A percentile compares a stretch with the other conserved stretches of the same genome.
These are phyloP conservation scores for Mungos mungo DNA, from an alignment of 2,113 vertebrate species.

Conservation along the genomic window DNA sequence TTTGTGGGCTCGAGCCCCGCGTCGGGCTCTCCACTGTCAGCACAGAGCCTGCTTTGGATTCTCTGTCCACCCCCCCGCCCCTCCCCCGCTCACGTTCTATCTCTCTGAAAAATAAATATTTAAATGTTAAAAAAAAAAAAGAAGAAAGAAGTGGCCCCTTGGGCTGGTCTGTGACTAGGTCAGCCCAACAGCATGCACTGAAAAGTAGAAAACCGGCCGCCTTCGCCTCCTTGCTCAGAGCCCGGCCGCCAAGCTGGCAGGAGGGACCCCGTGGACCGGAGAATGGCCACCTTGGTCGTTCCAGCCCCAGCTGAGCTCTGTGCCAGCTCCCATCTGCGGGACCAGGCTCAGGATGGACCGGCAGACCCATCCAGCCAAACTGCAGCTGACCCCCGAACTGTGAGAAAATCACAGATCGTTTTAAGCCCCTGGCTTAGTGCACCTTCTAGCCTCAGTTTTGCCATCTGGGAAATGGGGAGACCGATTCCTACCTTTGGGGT, in stretches of 20 bases:
- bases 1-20: no score
- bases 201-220: not conserved
- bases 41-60: no score
- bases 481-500: not conserved
- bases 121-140: no score
- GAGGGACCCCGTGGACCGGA: not conserved
- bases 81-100: no score
- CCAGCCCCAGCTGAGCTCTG: not conserved
- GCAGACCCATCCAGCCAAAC: not conserved
- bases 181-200: not conserved
- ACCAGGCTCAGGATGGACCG: not conserved
- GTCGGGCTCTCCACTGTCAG: no score
- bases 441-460: not conserved
- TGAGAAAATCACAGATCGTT: not conserved
- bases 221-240: not conserved
- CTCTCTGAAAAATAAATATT: no score
- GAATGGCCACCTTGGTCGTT: not conserved
- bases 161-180: not conserved
- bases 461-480: not conserved
- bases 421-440: not conserved
- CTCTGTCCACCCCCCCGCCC: no score
- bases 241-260: accelerated
- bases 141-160: no score
- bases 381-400: accelerated
- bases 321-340: no score